Evolutionary conservation across 2,888 invertebrate species (phyloP).

Genomic region (Spialia ferax): DNA sequence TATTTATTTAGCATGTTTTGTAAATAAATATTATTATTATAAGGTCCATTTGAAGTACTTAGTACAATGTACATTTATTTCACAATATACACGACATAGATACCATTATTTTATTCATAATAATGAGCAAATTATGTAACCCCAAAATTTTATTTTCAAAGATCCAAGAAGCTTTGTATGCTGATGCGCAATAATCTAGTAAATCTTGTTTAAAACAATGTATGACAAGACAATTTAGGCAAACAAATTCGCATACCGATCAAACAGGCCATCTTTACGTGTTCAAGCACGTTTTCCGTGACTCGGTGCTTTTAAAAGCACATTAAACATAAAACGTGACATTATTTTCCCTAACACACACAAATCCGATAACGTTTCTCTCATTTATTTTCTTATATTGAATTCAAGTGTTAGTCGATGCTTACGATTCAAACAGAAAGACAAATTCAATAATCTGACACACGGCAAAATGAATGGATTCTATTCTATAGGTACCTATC

Average conservation of each 20-base stretch:
- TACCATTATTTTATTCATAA: no score
- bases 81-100: no score
- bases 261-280: slow-evolving; percentile 18
- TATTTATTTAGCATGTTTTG: no score
- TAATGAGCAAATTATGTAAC: no score
- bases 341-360: slow-evolving; percentile 52
- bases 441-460: slow-evolving; percentile 54
- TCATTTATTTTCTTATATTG: slow-evolving; percentile 45
- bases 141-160: no score
- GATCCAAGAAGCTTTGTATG: background rate
- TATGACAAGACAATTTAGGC: slow-evolving; percentile 14
- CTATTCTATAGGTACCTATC: no score
- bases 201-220: background rate
- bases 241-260: slow-evolving; percentile 23
- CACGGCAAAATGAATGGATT: slow-evolving; percentile 48
- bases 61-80: no score
- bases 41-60: no score
- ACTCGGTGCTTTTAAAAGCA: slow-evolving; percentile 21
- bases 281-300: slow-evolving; percentile 27
- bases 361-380: slow-evolving; percentile 56
- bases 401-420: slow-evolving; percentile 45
- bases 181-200: background rate
- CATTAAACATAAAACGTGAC: slow-evolving; percentile 39
- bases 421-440: slow-evolving; percentile 50
- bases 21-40: no score